A percentile compares a stretch with the other conserved stretches of the same genome.
These are phyloP conservation scores for Nymphalis polychloros DNA, from an alignment of 2,888 invertebrate species.

Conservation along the genomic window DNA sequence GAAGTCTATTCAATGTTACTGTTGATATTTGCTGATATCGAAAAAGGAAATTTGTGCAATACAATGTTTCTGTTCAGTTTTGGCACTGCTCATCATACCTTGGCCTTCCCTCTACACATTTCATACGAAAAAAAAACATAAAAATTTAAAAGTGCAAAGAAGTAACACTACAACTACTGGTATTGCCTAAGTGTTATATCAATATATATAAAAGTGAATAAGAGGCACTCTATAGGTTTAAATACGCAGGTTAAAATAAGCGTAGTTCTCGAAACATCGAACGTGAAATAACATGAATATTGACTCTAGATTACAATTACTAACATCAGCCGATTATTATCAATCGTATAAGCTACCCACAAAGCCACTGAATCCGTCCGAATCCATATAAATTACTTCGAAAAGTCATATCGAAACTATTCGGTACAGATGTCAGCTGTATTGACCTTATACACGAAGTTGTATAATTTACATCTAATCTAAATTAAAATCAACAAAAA, in stretches of 20 bases:
- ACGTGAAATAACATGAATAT: slow-evolving; percentile 61
- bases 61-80: slow-evolving; percentile 45
- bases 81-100: slow-evolving; percentile 73
- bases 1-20: not conserved
- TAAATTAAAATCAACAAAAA: slow-evolving; percentile 56
- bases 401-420: slow-evolving; percentile 22
- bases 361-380: slow-evolving; percentile 29
- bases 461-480: slow-evolving; percentile 51
- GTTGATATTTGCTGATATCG: not conserved
- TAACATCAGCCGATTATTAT: slow-evolving; percentile 48
- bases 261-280: slow-evolving; percentile 76
- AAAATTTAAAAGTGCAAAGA: slow-evolving; percentile 58
- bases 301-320: slow-evolving; percentile 53
- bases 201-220: slow-evolving; percentile 82
- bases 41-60: slow-evolving; percentile 16
- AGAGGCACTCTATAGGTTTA: slow-evolving; percentile 82
- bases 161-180: slow-evolving; percentile 57
- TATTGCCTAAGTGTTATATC: slow-evolving; percentile 75
- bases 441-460: slow-evolving; percentile 36
- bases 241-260: slow-evolving; percentile 79
- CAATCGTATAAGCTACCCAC: slow-evolving; percentile 35
- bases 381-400: slow-evolving; percentile 24
- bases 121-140: slow-evolving; percentile 45
- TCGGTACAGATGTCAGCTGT: slow-evolving; percentile 32
- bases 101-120: slow-evolving; percentile 46